A percentile compares a stretch with the other conserved stretches of the same genome.
phyloP scores from a whole-genome alignment of 2,113 vertebrate species.

The Chelonoidis abingdonii region DNA sequence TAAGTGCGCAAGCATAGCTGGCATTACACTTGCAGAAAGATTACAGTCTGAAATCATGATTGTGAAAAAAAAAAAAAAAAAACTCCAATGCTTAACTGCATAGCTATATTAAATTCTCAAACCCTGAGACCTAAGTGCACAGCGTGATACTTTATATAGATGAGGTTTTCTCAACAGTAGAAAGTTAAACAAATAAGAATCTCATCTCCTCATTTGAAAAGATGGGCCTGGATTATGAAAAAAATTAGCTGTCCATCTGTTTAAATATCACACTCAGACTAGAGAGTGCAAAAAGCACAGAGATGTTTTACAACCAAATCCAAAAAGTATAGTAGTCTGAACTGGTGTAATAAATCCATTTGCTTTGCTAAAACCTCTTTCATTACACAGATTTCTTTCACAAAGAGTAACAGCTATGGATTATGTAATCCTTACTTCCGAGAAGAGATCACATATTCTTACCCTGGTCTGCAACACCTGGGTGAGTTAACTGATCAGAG shows the following conservation, averaged over 20 bases:
- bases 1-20: conserved; percentile 8
- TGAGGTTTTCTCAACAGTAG: conserved; percentile 23
- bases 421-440: conserved; percentile 44
- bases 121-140: not conserved
- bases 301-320: conserved; percentile 39
- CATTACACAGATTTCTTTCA: conserved; percentile 6
- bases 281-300: conserved; percentile 45
- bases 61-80: not conserved
- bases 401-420: conserved; percentile 56
- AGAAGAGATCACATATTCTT: conserved; percentile 53
- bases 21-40: not conserved
- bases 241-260: conserved; percentile 57
- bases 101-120: not conserved
- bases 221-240: not conserved
- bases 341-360: conserved; percentile 37
- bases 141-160: not conserved
- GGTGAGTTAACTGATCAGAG: not conserved
- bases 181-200: conserved; percentile 23
- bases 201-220: conserved; percentile 11
- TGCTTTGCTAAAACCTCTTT: conserved; percentile 42
- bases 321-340: conserved; percentile 20
- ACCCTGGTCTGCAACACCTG: not conserved
- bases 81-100: not conserved
- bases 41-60: not conserved
- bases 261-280: conserved; percentile 40